phyloP scores from a whole-genome alignment of 2,113 vertebrate genomes.

The Labrus mixtus region DNA sequence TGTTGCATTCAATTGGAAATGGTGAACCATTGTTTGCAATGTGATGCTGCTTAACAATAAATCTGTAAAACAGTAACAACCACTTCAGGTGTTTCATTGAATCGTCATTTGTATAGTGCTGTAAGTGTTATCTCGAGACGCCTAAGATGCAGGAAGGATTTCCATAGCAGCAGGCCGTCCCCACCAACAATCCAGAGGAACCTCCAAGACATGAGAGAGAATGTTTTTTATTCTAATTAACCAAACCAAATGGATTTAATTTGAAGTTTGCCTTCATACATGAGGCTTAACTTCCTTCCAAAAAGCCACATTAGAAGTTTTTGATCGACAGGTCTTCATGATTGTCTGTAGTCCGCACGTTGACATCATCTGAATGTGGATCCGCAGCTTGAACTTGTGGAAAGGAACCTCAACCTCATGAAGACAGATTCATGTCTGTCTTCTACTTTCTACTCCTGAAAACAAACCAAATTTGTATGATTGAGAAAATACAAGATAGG shows the following conservation, averaged over 20 bases:
- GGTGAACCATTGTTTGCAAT: slow-evolving; percentile 57
- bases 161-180: too few species aligned
- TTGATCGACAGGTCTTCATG: neutral
- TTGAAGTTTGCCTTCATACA: neutral
- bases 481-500: too few species aligned
- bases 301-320: neutral
- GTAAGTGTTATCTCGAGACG: too few species aligned
- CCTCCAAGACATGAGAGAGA: too few species aligned
- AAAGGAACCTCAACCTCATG: too few species aligned
- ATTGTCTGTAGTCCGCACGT: neutral
- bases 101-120: too few species aligned
- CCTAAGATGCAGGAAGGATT: too few species aligned
- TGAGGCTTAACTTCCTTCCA: neutral
- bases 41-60: slow-evolving; percentile 75
- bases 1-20: slow-evolving; percentile 55
- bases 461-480: too few species aligned
- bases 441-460: too few species aligned
- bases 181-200: too few species aligned
- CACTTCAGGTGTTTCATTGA: neutral
- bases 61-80: slow-evolving; percentile 50
- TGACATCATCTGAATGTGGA: neutral
- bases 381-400: too few species aligned
- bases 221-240: neutral
- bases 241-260: neutral
- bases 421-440: too few species aligned